These are phyloP conservation scores for Sebastes nivosus DNA, from an alignment of 2,797 vertebrate species.

Conservation along the genomic window DNA sequence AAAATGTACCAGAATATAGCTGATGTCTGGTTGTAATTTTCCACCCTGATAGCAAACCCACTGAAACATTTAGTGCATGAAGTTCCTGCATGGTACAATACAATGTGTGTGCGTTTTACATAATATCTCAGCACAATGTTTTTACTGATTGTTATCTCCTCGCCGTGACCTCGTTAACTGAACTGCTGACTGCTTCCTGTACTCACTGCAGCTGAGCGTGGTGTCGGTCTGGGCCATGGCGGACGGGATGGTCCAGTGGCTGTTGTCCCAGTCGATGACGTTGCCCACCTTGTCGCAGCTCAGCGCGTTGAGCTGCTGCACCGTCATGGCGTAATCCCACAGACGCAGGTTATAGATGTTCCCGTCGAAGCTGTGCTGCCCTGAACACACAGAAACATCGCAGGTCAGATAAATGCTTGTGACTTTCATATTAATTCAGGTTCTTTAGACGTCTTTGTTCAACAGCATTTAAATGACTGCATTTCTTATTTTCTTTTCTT, in stretches of 20 bases:
- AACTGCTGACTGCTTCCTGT: not conserved
- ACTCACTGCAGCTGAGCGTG: slow-evolving; percentile 96
- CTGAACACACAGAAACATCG: slow-evolving; percentile 11
- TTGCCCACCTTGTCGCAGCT: slow-evolving; percentile 88
- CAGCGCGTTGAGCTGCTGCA: slow-evolving; percentile 78
- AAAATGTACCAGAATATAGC: not conserved
- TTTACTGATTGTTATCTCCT: not conserved
- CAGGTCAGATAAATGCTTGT: too few species aligned
- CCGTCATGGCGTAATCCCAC: slow-evolving; percentile 89
- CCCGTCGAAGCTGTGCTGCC: slow-evolving; percentile 81
- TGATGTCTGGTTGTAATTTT: slow-evolving; percentile 40
- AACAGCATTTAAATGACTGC: too few species aligned
- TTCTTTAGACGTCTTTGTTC: too few species aligned
- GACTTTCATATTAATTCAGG: too few species aligned
- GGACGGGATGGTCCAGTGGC: slow-evolving; percentile 89
- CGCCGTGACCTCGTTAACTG: not conserved
- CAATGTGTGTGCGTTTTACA: not conserved
- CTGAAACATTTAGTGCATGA: slow-evolving; percentile 3
- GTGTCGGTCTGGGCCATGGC: slow-evolving; percentile 86
- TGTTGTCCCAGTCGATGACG: slow-evolving; percentile 94
- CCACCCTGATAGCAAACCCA: slow-evolving; percentile 20
- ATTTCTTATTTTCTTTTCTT: not conserved
- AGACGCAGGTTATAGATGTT: slow-evolving; percentile 94
- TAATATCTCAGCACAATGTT: not conserved
- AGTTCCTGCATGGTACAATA: not conserved